Base-by-base conservation (phyloP, 64 coral and sea anemone species). In the Porites australiensis region DNA sequence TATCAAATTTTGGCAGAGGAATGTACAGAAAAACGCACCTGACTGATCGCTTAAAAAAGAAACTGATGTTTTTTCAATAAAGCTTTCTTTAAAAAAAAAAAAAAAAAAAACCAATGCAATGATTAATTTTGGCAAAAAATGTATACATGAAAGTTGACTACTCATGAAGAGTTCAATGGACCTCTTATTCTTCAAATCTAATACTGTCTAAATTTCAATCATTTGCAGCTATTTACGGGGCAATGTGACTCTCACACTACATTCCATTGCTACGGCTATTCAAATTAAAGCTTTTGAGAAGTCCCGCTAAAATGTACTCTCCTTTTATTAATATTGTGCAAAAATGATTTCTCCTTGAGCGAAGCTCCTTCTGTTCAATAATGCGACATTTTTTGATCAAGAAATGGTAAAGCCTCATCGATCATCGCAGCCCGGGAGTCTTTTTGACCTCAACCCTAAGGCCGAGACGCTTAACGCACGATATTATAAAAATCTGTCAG, bases 401-500 rank as follows among this genome's bases (percentile, higher is more conserved):
- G 52, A 50, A 68, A 69, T 10, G 81, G 13, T 21, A 45, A 16
- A 47, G 16, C 50, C 46, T 76, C 81, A 84, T 84, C 63, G 81
- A 50, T 84, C 81, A 63, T 46, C 79, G 27, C 59, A 47, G 79
- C 79, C 57, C 79, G 59, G 59, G 79, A 82, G 81, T 52, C 62
- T 66, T 51, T 50, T 84, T 82, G 79, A 84, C 81, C 62, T 65
- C 58, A n/a, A 51, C 15, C 46, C 3, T 64, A 16, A 58, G 43
- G 60, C 78, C 45, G 44, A 9, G 79, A 18, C 79, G 60, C 79
- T 82, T 82, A 64, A 64, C 14, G 79, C 79, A 82, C 79, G 79
- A 64, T 43, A 82, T 64, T 82, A 82, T 48, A 82, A 46, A 82
- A 64, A 82, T 82, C 79, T 82, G 79, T 82, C 79, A 82, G 58